Evolutionary conservation across 2,888 invertebrate genomes (phyloP).

Genomic region (Apamea epomidion): DNA sequence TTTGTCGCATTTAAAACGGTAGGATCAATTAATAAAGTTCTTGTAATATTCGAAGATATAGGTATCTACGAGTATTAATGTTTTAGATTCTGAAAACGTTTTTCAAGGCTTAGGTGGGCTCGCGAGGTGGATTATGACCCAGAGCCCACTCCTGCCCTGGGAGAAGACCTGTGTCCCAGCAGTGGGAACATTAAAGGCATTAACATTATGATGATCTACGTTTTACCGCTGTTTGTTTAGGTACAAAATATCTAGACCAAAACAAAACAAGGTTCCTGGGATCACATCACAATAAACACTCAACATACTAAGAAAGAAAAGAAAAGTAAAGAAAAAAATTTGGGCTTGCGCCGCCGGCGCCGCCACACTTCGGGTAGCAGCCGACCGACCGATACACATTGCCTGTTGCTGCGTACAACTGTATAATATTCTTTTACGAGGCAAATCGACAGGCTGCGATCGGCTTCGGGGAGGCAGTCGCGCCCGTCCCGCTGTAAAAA

Average conservation of each 20-base stretch:
- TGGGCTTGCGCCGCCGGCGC: constrained; percentile 35
- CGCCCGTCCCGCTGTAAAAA: constrained; percentile 82
- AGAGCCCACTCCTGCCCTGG: not conserved
- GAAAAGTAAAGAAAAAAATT: constrained; percentile 32
- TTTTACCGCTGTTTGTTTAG: not conserved
- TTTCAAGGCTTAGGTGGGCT: not conserved
- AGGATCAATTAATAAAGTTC: not conserved
- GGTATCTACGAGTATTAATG: no score
- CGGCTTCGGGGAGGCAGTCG: constrained; percentile 84
- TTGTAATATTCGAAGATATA: not conserved
- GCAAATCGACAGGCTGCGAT: constrained; percentile 82
- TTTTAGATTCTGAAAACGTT: not conserved
- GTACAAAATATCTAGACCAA: not conserved
- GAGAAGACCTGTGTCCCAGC: no score
- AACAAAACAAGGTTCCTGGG: not conserved
- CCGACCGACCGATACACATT: constrained; percentile 23
- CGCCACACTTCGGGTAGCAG: not conserved
- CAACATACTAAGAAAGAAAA: not conserved
- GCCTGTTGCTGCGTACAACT: constrained; percentile 12
- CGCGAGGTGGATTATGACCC: not conserved
- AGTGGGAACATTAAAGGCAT: no score
- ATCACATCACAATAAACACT: constrained; percentile 1
- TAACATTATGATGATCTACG: not conserved
- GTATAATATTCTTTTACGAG: constrained; percentile 36
- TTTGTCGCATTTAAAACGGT: not conserved